Base-by-base conservation (phyloP, 2,797 vertebrate species). In the Chromis chromis region DNA sequence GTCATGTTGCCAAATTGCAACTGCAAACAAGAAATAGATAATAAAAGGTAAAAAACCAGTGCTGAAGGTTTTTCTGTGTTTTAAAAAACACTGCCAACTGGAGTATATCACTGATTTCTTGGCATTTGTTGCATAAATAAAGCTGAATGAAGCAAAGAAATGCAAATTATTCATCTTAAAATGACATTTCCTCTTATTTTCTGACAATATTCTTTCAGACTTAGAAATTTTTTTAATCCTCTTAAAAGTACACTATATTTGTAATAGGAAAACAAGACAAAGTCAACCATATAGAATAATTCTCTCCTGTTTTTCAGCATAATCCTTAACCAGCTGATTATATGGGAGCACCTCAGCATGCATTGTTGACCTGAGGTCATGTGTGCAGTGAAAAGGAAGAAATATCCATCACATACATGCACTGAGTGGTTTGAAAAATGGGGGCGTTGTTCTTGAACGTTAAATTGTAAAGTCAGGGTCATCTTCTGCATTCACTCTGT, bases 291-390 rank as follows among this genome's bases (percentile, higher is more conserved):
- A 57, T 21, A n/a, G 13, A 65, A 36, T 31, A 2, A 67, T 60
- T 36, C 33, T 3, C n/a, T 53, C 39, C 33, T 31, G 33, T 78
- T 49, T 40, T 65, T 24, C 2, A 17, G 5, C 31, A 17, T 65
- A 21, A 54, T 64, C 13, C 9, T 67, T 40, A 33, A 16, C 17
- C 54, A 71, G 31, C 56, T 60, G 22, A 48, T 66, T 75, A 21
- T 16, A 76, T 48, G 40, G 48, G 36, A 63, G 49, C 62, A 42
- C 56, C 10, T 52, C 4, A 61, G 57, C 24, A 17, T 59, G 57
- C 71, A 65, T 58, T 25, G 61, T 10, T 72, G 65, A 59, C 48
- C 39, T 9, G 16, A 74, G 75, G 62, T 73, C 58, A 22, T 78
- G 17, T 11, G 8, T 68, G 39, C 40, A 27, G 48, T 62, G 49